Base-by-base conservation (phyloP, 1,140 invertebrate species). In the Cryptotermes secundus region DNA sequence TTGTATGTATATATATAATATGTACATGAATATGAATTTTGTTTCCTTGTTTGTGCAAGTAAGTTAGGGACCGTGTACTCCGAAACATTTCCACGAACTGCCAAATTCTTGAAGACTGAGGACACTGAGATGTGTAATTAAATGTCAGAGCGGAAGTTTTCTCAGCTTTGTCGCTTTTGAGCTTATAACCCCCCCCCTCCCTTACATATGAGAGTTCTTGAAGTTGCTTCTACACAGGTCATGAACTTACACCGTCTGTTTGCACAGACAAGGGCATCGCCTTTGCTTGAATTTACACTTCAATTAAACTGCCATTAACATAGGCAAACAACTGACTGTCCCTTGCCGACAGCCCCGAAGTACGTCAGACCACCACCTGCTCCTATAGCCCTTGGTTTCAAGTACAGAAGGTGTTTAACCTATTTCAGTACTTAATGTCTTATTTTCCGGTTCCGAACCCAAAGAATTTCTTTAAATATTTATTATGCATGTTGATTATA, bases 251-350 rank as follows among this genome's bases (percentile, higher is more conserved):
- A 31, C n/a, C 59, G 26, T 31, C 59, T 72, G 59, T 26, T 26
- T 72, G 19, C 16, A 31, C n/a, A 72, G 26, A 72, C 59, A 72
- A 31, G 59, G 59, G n/a, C 4, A 72, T 0, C 7, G 59, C 59
- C 59, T 72, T 72, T 72, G 59, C 59, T 72, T 72, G 26, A 31
- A 72, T 72, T 72, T 72, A 72, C 59, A 72, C 59, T 72, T 72
- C 59, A 72, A 72, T 72, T 26, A 72, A 72, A 72, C 59, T 72
- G 59, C 59, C 59, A 72, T 72, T 72, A 72, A 72, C 26, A 1
- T 72, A 9, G n/a, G 6, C 59, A 72, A 72, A 72, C n/a, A 72
- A 72, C 0, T 72, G n/a, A 72, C 59, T 72, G 26, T 72, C 59
- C n/a, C 31, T n/a, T n/a, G 26, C n/a, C 19, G 59, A 6, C 59